phyloP scores from a whole-genome alignment of 1,140 invertebrate species.

The Thereuonema tuberculata region DNA sequence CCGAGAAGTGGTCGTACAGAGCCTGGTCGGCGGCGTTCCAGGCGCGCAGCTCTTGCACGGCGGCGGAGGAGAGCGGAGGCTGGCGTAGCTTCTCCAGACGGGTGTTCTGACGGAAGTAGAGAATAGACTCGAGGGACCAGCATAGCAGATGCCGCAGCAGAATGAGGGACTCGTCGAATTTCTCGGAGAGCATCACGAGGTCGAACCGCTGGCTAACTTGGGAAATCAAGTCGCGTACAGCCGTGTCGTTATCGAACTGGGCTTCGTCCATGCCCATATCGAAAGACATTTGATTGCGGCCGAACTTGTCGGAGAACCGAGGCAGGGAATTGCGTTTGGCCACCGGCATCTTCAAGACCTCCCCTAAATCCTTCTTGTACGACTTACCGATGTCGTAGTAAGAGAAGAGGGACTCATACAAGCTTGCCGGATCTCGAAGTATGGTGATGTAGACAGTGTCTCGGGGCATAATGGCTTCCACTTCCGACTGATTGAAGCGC shows the following conservation, averaged over 20 bases:
- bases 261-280: constrained; percentile 27
- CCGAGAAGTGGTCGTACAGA: constrained; percentile 17
- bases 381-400: constrained; percentile 24
- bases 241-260: constrained; percentile 17
- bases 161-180: constrained; percentile 40
- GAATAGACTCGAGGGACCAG: constrained; percentile 35
- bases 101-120: constrained; percentile 30
- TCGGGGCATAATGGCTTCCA: constrained; percentile 26
- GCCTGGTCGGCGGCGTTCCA: constrained; percentile 18
- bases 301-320: constrained; percentile 14
- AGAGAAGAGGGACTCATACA: constrained; percentile 29
- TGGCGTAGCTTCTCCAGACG: constrained; percentile 19
- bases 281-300: constrained; percentile 32
- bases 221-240: constrained; percentile 20
- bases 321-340: neutral
- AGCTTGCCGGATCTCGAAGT: constrained; percentile 29
- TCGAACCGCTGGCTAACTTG: constrained; percentile 34
- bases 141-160: constrained; percentile 35
- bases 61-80: constrained; percentile 5
- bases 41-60: constrained; percentile 11
- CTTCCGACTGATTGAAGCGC: constrained; percentile 22
- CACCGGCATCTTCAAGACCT: constrained; percentile 13
- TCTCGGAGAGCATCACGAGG: constrained; percentile 39
- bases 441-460: constrained; percentile 30
- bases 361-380: constrained; percentile 14